Conservation (phyloP, 1,140 invertebrate species). For the Pseudomyrmex pallidus region DNA sequence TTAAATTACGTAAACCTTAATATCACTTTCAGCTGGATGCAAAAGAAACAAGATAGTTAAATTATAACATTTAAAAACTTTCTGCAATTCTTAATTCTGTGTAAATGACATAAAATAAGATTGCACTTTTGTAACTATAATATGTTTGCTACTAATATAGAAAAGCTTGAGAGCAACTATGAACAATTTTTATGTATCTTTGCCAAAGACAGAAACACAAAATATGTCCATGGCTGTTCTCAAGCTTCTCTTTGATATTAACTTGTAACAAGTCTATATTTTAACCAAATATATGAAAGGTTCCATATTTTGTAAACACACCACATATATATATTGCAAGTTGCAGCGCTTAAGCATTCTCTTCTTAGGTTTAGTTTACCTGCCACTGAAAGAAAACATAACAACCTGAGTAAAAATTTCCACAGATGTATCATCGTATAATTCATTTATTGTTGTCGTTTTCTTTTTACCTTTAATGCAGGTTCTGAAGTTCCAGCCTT, state of each 20-base stretch:
- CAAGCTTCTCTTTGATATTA: too few relatives aligned
- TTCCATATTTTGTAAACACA: slow-evolving; percentile 42
- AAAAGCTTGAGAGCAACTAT: too few relatives aligned
- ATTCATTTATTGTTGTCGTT: neutral
- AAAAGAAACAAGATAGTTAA: slow-evolving; percentile 13
- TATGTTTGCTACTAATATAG: too few relatives aligned
- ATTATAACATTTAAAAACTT: neutral
- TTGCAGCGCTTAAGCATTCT: neutral
- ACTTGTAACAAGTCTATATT: too few relatives aligned
- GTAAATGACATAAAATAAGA: slow-evolving; percentile 57
- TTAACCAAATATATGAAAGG: slow-evolving; percentile 10
- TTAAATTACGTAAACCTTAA: neutral
- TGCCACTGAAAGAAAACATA: slow-evolving; percentile 74
- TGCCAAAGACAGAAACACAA: too few relatives aligned
- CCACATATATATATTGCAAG: slow-evolving; percentile 2
- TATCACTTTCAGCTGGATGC: neutral
- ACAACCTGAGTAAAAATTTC: neutral
- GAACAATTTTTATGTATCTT: too few relatives aligned
- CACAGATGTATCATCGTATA: neutral
- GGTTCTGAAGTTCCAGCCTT: slow-evolving; percentile 52
- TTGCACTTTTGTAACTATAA: slow-evolving; percentile 50
- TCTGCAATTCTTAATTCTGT: slow-evolving; percentile 13
- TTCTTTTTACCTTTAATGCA: slow-evolving; percentile 71
- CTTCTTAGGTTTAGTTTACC: slow-evolving; percentile 67
- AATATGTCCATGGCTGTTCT: too few relatives aligned